Evolutionary conservation across 2,797 vertebrate species (phyloP).

Genomic region (Notoglanidium macrostoma): DNA sequence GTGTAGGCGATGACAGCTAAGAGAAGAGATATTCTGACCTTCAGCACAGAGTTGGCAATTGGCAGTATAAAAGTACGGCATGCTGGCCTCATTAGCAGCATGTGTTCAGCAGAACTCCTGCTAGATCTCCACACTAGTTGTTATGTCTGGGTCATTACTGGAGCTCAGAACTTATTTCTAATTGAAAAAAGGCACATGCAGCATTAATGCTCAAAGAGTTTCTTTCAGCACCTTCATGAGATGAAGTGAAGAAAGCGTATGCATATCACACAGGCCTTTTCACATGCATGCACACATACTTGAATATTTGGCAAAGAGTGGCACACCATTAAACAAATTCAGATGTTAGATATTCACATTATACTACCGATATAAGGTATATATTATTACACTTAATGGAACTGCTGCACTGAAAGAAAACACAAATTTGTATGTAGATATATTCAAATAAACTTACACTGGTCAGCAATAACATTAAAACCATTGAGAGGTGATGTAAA

Average conservation of each 20-base stretch:
- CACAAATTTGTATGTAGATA: background rate
- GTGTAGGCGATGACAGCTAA: slow-evolving; percentile 47
- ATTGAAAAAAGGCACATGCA: slow-evolving; percentile 69
- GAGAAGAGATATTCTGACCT: slow-evolving; percentile 50
- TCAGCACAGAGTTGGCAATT: slow-evolving; percentile 14
- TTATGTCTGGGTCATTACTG: slow-evolving; percentile 70
- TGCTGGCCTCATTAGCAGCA: slow-evolving; percentile 31
- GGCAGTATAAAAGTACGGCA: slow-evolving; percentile 45
- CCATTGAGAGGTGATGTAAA: no score
- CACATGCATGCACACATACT: slow-evolving; percentile 4
- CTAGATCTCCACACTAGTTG: slow-evolving; percentile 54
- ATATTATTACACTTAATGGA: background rate
- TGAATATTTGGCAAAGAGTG: background rate
- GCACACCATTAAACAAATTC: slow-evolving; percentile 34
- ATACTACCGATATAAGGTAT: background rate
- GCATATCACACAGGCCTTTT: background rate
- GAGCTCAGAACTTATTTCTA: slow-evolving; percentile 62
- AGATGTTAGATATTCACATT: background rate
- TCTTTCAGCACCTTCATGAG: slow-evolving; percentile 45
- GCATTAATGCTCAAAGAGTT: slow-evolving; percentile 30
- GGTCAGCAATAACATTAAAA: no score
- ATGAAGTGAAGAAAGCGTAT: slow-evolving; percentile 33
- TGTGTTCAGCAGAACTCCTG: slow-evolving; percentile 41
- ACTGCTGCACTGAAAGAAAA: background rate
- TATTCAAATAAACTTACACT: background rate